phyloP scores from a whole-genome alignment of 35 echinoderm and acorn worm species.

The Nesometra sesokonis region DNA sequence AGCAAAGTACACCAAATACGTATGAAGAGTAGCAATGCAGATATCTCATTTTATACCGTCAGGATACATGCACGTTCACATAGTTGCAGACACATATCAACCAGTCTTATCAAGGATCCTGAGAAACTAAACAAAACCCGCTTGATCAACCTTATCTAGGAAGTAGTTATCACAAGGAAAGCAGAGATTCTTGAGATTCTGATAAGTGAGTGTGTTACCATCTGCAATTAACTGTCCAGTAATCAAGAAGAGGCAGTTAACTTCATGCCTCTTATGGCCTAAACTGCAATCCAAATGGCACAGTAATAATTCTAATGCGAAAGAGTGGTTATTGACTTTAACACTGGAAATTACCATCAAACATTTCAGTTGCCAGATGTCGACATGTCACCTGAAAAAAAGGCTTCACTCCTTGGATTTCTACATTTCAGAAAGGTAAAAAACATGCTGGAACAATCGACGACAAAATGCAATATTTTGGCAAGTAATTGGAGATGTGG shows the following conservation, averaged over 20 bases:
- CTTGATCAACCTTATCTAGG: background rate
- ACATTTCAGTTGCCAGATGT: no score
- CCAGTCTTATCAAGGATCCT: slow-evolving; percentile 6
- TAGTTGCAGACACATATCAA: slow-evolving; percentile 17
- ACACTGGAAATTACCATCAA: no score
- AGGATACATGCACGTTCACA: slow-evolving; percentile 3
- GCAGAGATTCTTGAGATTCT: slow-evolving; percentile 17
- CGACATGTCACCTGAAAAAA: no score
- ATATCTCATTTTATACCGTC: no score
- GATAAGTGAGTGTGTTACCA: slow-evolving; percentile 13
- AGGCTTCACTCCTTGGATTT: no score
- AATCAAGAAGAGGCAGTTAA: slow-evolving; percentile 20
- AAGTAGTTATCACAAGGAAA: background rate
- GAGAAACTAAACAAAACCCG: background rate
- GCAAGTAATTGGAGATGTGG: no score
- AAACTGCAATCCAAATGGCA: slow-evolving; percentile 15
- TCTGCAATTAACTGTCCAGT: slow-evolving; percentile 10
- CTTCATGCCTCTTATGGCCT: slow-evolving; percentile 16
- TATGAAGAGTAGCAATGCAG: no score
- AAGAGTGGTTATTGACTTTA: no score
- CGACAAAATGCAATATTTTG: no score
- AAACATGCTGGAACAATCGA: no score
- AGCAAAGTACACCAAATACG: slow-evolving; percentile 3
- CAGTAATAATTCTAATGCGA: no score
- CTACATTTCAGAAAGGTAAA: no score